Base-by-base conservation (phyloP, 2,797 vertebrate genomes). In the Leucoraja ocellata region DNA sequence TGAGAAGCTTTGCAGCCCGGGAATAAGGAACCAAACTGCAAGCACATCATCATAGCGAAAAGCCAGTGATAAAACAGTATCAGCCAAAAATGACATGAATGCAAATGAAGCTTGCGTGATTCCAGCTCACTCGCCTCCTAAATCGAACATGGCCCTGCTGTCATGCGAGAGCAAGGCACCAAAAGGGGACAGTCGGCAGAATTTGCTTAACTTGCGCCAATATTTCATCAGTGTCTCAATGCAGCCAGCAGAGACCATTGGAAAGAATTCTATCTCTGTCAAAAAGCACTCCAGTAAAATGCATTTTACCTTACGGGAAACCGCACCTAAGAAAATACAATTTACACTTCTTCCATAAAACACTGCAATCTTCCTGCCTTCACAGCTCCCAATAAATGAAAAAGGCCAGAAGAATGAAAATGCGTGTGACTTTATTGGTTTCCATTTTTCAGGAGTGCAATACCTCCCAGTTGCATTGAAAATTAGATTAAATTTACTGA, bases 401-500 rank as follows among this genome's bases (percentile, higher is more conserved):
- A 74, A 54, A 91, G 68, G 68, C 36, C 13, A 54, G 21, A 76
- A 74, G 10, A 92, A 25, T 74, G 90, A 54, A 92, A 92, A 74
- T 92, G 71, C 76, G 58, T 28, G 28, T 54, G 71, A 58, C 54
- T 92, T 92, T 92, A 76, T 92, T 76, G 71, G 90, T 28, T 76
- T 39, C 39, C 46, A 76, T 92, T 92, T 92, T 92, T 46, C 90
- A 92, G 28, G 36, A 74, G 11, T 76, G 71, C 23, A 58, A 92
- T 76, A 28, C 68, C 90, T 76, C 90, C 46, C 39, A 76, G 71
- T 76, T 92, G 71, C 71, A 92, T 76, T 76, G 76, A 76, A 76
- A 92, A 76, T 84, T 92, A 92, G 39, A 76, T 92, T 92, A 92
- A 54, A 76, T n/a, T 58, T 25, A 91, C 90, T 25, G 71, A 25